Percentiles rank a stretch among this genome's conserved stretches.
phyloP scores from a whole-genome alignment of 2,113 vertebrate species.

The Empidonax traillii region DNA sequence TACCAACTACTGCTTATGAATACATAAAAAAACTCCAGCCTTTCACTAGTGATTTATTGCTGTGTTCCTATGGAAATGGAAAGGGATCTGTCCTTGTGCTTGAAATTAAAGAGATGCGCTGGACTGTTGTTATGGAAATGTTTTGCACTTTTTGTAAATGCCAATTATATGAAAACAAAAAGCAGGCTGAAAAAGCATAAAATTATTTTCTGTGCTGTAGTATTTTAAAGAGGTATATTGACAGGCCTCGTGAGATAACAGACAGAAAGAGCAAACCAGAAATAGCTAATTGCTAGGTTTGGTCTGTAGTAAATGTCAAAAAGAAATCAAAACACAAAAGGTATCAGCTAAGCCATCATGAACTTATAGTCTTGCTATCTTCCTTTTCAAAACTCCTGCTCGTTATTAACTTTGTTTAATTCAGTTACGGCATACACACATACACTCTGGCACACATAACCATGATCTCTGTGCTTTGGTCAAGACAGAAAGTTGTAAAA shows the following conservation, averaged over 20 bases:
- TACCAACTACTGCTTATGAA: neutral
- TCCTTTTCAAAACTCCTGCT: neutral
- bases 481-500: neutral
- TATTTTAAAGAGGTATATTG: neutral
- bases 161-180: slow-evolving; percentile 9
- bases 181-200: neutral
- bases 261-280: neutral
- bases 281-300: slow-evolving; percentile 18
- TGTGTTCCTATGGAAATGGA: neutral
- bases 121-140: neutral
- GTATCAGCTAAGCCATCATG: neutral
- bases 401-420: neutral
- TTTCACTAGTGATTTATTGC: neutral
- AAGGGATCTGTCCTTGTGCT: neutral
- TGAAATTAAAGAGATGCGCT: neutral
- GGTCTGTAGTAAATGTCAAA: neutral
- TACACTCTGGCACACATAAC: neutral
- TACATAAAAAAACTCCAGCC: neutral
- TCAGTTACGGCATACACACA: neutral
- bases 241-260: neutral
- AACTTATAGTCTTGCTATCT: neutral
- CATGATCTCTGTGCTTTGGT: neutral
- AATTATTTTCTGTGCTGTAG: neutral
- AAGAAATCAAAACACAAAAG: slow-evolving; percentile 26
- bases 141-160: neutral